Percentiles rank a stretch among this genome's conserved stretches.
Conservation (phyloP, 2,888 invertebrate genomes). For the Cryptus viduatorius region DNA sequence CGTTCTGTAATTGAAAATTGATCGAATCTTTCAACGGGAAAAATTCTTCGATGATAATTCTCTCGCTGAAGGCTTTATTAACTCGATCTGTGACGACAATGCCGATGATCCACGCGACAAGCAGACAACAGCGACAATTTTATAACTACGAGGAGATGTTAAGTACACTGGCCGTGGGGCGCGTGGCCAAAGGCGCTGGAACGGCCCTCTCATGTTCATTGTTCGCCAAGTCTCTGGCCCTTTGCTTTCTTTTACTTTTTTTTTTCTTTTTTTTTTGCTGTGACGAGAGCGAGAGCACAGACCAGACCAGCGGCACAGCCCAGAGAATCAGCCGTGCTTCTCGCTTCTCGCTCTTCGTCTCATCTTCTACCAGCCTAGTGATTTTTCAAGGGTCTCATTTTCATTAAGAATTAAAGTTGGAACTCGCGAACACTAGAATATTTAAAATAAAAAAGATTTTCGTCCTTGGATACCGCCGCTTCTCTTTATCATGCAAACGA, state of each 20-base stretch:
- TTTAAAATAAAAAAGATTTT: conserved; percentile 2
- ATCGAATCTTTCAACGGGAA: conserved; percentile 51
- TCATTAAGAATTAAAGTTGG: conserved; percentile 83
- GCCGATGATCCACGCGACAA: conserved; percentile 29
- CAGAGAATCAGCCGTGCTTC: conserved; percentile 52
- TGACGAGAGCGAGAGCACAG: conserved; percentile 7
- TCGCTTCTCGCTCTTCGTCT: conserved; percentile 69
- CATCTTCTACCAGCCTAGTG: conserved; percentile 79
- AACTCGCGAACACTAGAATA: conserved; percentile 68
- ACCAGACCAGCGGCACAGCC: conserved; percentile 16
- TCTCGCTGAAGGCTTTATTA: neutral
- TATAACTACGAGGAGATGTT: conserved; percentile 79
- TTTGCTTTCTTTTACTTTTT: conserved; percentile 66
- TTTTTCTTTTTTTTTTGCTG: conserved; percentile 54
- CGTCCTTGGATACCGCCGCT: conserved; percentile 73
- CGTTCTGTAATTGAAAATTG: conserved; percentile 45
- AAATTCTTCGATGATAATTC: conserved; percentile 62
- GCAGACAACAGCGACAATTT: conserved; percentile 78
- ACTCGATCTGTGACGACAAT: neutral
- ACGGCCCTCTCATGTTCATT: conserved; percentile 83
- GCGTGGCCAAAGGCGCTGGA: conserved; percentile 83
- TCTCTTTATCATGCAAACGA: conserved; percentile 79
- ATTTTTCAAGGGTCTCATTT: conserved; percentile 82
- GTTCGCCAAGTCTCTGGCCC: conserved; percentile 79
- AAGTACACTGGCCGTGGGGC: conserved; percentile 82